Evolutionary conservation across 2,113 vertebrate species (phyloP).

Genomic region (Trogon melanurus): DNA sequence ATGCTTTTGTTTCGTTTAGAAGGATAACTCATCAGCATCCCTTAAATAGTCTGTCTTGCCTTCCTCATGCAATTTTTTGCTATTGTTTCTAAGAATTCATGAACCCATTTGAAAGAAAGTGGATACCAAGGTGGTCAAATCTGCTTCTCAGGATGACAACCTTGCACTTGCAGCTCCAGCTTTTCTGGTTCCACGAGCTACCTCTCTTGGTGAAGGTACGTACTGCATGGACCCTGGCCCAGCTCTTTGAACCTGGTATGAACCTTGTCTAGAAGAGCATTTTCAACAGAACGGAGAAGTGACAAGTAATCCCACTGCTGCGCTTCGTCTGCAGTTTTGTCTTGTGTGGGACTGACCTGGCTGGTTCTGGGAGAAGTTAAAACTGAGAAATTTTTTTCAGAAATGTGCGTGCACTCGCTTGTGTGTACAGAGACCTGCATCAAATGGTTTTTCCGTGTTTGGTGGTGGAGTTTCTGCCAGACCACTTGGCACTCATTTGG

Average conservation of each 20-base stretch:
- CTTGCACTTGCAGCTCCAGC: not conserved
- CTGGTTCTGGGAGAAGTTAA: not conserved
- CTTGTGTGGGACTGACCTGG: not conserved
- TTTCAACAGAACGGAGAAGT: not conserved
- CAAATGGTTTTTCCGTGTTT: slow-evolving; percentile 2
- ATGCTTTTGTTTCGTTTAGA: not conserved
- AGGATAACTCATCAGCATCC: not conserved
- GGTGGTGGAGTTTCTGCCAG: slow-evolving; percentile 18
- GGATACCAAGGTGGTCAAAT: not conserved
- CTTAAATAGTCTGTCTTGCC: not conserved
- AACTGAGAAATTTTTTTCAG: not conserved
- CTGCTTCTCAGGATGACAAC: not conserved
- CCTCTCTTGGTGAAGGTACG: not conserved
- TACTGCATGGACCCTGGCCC: not conserved
- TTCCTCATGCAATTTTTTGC: too few species aligned
- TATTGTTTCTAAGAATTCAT: not conserved
- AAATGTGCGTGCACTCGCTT: not conserved
- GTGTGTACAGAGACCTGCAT: not conserved
- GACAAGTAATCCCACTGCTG: not conserved
- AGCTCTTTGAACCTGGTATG: not conserved
- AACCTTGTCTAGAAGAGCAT: not conserved
- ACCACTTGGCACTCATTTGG: slow-evolving; percentile 17
- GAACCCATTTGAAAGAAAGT: not conserved
- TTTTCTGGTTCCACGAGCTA: not conserved
- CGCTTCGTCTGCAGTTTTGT: not conserved